Base-by-base conservation (phyloP, 2,888 invertebrate genomes). In the Hypercompe scribonia region DNA sequence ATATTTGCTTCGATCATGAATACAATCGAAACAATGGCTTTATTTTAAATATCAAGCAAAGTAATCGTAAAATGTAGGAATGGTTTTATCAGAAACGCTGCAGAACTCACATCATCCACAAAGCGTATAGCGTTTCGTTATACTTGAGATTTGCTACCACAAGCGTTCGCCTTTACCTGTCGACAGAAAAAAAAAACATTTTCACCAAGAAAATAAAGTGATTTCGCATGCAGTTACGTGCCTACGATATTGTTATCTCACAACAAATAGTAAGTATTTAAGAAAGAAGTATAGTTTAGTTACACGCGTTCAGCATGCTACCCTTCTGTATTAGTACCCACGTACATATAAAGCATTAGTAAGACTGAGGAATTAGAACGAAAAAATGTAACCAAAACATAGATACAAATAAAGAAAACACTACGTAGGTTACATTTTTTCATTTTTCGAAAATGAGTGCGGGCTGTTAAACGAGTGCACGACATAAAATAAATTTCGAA, bases 251-350 rank as follows among this genome's bases (percentile, higher is more conserved):
- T 89, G 90, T 93, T 93, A 94, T 96, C 96, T 96, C 96, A 96
- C 96, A 96, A 96, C 96, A 96, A 96, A 96, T 96, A 94, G 84
- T 93, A 93, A 94, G 92, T 89, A 86, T 80, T 75, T 78, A 79
- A 72, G 77, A 79, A 80, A 87, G 80, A 78, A 75, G 65, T 77
- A 72, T 69, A 73, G 76, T 61, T 86, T 74, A 81, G 78, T 79
- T 65, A 87, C 91, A 92, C 91, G 90, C 90, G 84, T 82, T 74
- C 79, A 86, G 89, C 91, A 92, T 91, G 92, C 92, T 81, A 75
- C 74, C 84, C 79, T 65, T 73, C 33, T 84, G 83, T 87, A 91
- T 91, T 93, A 91, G 90, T 90, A 87, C 78, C 80, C 84, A 80
- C 76, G 83, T 80, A 85, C 79, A 81, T 81, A 85, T 79, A 79